Conservation (phyloP, 64 coral and sea anemone species). For the Platygyra sinensis region DNA sequence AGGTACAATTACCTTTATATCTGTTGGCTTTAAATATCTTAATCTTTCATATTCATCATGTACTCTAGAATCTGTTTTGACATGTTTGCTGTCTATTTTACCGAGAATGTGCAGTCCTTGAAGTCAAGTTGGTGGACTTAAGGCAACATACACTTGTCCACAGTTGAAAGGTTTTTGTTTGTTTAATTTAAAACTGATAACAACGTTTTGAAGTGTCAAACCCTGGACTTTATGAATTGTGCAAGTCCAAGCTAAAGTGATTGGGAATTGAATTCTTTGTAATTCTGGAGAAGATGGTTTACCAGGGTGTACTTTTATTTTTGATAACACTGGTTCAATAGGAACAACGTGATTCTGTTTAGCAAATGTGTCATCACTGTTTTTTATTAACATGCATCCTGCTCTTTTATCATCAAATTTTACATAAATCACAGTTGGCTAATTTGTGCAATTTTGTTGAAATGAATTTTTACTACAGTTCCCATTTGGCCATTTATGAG, state of each 20-base stretch:
- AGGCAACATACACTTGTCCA: slow-evolving; percentile 54
- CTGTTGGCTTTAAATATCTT: background rate
- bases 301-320: background rate
- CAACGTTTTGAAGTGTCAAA: slow-evolving; percentile 23
- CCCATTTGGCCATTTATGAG: no score
- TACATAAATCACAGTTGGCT: slow-evolving; percentile 1
- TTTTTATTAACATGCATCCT: background rate
- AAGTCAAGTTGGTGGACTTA: slow-evolving; percentile 30
- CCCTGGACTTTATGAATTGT: slow-evolving; percentile 47
- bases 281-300: slow-evolving; percentile 43
- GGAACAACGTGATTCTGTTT: slow-evolving; percentile 29
- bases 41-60: slow-evolving; percentile 44
- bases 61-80: slow-evolving; percentile 35
- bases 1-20: no score
- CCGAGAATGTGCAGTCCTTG: slow-evolving; percentile 21
- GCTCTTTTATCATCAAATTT: no score
- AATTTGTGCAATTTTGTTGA: no score
- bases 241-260: slow-evolving; percentile 39
- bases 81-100: slow-evolving; percentile 33
- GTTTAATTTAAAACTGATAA: slow-evolving; percentile 12
- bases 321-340: slow-evolving; percentile 22
- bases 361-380: slow-evolving; percentile 12
- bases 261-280: slow-evolving; percentile 45
- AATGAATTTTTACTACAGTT: no score
- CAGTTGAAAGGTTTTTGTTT: slow-evolving; percentile 48